Conservation (phyloP, 2,113 vertebrate genomes). For the Accipiter cooperii region DNA sequence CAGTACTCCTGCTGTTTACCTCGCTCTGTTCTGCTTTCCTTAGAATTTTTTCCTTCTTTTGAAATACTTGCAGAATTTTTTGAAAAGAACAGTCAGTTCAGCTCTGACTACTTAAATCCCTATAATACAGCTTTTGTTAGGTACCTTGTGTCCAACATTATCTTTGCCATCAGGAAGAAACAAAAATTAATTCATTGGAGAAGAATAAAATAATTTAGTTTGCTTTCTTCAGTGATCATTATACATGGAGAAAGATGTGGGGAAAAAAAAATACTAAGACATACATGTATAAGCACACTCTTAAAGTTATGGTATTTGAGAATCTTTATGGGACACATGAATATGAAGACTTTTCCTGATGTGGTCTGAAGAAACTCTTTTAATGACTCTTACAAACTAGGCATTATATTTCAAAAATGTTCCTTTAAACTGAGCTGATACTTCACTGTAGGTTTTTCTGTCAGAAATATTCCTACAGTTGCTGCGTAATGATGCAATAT, state of each 20-base stretch:
- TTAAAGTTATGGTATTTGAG: background rate
- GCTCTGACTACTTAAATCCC: background rate
- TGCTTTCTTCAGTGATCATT: background rate
- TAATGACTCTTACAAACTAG: background rate
- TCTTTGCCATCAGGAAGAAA: background rate
- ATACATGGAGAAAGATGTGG: background rate
- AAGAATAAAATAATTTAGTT: background rate
- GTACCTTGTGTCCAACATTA: background rate
- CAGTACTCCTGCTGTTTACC: background rate
- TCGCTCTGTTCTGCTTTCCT: background rate
- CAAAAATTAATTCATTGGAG: background rate
- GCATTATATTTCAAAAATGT: background rate
- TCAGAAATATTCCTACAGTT: background rate
- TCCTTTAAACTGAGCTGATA: background rate
- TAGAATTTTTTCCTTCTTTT: background rate
- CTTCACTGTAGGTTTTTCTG: background rate
- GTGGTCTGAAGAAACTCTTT: background rate
- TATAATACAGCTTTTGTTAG: background rate
- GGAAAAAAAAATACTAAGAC: background rate
- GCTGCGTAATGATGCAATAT: conserved; percentile 33
- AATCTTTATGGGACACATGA: background rate
- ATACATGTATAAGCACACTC: background rate
- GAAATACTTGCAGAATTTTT: background rate
- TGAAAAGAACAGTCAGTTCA: background rate
- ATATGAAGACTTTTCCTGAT: background rate